These are phyloP conservation scores for Strigops habroptila DNA, from an alignment of 2,113 vertebrate genomes.

Conservation along the genomic window DNA sequence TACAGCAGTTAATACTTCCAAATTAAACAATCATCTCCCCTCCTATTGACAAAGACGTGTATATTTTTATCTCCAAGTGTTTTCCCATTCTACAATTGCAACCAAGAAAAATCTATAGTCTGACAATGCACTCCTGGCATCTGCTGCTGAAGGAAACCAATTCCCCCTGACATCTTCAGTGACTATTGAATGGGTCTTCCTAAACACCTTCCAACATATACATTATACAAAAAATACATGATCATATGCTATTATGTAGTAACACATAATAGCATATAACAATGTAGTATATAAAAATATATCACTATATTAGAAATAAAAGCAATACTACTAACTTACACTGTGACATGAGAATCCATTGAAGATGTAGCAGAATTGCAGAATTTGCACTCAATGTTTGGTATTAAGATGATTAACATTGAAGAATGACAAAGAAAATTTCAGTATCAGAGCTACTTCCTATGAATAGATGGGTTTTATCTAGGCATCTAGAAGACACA, in stretches of 20 bases:
- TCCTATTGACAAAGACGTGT: neutral
- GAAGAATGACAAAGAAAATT: neutral
- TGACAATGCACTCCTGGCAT: neutral
- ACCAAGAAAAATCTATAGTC: neutral
- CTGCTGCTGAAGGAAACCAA: neutral
- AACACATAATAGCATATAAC: neutral
- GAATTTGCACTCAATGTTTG: neutral
- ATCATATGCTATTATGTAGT: neutral
- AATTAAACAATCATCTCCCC: neutral
- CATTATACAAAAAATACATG: neutral
- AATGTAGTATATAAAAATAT: neutral
- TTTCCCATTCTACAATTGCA: neutral
- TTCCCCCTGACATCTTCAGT: neutral
- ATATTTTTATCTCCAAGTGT: neutral
- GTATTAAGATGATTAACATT: neutral
- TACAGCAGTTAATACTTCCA: neutral
- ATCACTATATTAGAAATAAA: neutral
- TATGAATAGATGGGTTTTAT: neutral
- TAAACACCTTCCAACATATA: neutral
- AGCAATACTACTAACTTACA: neutral
- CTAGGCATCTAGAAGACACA: neutral
- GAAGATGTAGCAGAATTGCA: neutral
- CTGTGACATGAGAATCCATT: neutral
- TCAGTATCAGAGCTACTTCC: neutral
- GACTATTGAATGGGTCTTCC: neutral